Evolutionary conservation across 2,113 vertebrate species (phyloP).

Genomic region (Chiloscyllium plagiosum): DNA sequence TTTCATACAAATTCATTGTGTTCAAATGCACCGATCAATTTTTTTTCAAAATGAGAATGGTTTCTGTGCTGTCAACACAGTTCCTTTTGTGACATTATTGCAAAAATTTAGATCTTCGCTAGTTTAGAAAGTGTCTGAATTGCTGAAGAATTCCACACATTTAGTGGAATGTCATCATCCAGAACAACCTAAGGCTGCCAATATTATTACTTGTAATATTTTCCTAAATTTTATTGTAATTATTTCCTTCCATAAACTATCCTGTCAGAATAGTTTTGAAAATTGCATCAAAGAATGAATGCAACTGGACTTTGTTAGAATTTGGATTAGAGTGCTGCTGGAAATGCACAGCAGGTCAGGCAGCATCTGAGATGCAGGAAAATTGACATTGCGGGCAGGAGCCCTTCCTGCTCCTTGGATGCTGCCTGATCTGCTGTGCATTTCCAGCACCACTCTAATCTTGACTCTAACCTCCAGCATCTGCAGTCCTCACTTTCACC

Average conservation of each 20-base stretch:
- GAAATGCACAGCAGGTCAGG: no score
- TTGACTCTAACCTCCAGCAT: no score
- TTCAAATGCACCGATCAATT: neutral
- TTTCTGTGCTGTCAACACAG: neutral
- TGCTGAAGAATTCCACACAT: neutral
- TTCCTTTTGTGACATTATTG: neutral
- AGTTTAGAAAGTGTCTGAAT: neutral
- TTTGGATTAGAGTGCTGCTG: no score
- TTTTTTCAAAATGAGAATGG: neutral
- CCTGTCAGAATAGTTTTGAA: neutral
- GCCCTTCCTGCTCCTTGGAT: no score
- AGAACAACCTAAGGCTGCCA: neutral
- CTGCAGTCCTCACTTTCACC: no score
- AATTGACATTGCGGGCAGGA: no score
- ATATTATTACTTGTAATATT: no score
- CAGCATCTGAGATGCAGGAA: no score
- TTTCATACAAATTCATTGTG: neutral
- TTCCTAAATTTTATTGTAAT: no score
- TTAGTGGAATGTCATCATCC: neutral
- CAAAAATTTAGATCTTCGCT: neutral
- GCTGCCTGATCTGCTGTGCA: no score
- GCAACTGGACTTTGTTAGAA: neutral
- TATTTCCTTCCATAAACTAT: neutral
- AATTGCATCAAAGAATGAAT: neutral
- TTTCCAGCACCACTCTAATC: no score